phyloP scores from a whole-genome alignment of 2,888 invertebrate genomes.

The Aleiodes alternator region DNA sequence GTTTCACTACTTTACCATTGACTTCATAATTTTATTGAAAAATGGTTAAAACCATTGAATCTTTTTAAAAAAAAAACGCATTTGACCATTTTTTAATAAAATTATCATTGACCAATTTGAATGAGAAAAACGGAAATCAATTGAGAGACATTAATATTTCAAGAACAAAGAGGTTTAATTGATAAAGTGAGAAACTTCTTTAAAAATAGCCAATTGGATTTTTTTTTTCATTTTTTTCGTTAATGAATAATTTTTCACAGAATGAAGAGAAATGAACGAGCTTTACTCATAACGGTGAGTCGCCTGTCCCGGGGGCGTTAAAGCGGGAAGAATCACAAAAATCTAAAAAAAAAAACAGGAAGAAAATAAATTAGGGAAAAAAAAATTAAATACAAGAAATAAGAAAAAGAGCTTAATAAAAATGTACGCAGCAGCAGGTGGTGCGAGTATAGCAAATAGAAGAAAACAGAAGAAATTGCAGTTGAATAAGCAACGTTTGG shows the following conservation, averaged over 20 bases:
- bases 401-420: slow-evolving; percentile 48
- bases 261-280: slow-evolving; percentile 52
- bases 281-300: slow-evolving; percentile 57
- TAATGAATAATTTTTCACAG: slow-evolving; percentile 47
- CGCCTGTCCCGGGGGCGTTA: slow-evolving; percentile 62
- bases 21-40: not conserved
- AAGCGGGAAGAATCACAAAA: slow-evolving; percentile 53
- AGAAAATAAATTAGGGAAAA: slow-evolving; percentile 11
- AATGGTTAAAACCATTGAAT: not conserved
- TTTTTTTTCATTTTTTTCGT: not conserved
- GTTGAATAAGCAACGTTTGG: slow-evolving; percentile 65
- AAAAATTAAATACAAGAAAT: slow-evolving; percentile 12
- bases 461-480: slow-evolving; percentile 77
- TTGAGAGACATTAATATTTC: not conserved
- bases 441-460: slow-evolving; percentile 90
- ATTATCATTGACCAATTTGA: not conserved
- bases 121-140: not conserved
- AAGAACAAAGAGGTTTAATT: not conserved
- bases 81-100: not conserved
- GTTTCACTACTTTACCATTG: not conserved
- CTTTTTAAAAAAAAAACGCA: not conserved
- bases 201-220: not conserved
- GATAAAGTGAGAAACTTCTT: not conserved
- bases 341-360: not conserved
- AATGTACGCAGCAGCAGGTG: slow-evolving; percentile 94